Evolutionary conservation across 2,888 invertebrate species (phyloP).

Genomic region (Heliothis peltigera): DNA sequence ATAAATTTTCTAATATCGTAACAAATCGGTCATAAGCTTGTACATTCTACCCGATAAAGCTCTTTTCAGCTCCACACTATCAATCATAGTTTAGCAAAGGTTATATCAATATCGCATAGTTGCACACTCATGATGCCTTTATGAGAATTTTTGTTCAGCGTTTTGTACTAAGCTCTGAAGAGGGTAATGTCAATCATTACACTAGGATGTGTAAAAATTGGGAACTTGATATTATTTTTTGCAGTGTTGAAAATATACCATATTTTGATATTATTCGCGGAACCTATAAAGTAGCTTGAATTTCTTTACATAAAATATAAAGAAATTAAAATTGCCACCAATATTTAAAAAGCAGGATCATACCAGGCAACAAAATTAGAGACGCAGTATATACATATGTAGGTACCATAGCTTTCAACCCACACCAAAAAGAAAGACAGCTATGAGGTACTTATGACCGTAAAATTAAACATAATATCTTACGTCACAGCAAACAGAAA

Average conservation of each 20-base stretch:
- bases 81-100: slow-evolving; percentile 86
- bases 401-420: neutral
- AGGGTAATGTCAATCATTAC: slow-evolving; percentile 74
- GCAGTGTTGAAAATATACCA: too few relatives aligned
- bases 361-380: neutral
- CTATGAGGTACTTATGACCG: slow-evolving; percentile 7
- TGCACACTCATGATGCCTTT: slow-evolving; percentile 83
- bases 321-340: too few relatives aligned
- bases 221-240: slow-evolving; percentile 27
- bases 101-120: slow-evolving; percentile 84
- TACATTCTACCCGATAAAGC: slow-evolving; percentile 78
- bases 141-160: slow-evolving; percentile 73
- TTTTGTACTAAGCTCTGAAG: slow-evolving; percentile 65
- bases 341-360: too few relatives aligned
- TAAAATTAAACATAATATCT: slow-evolving; percentile 47
- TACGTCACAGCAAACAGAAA: slow-evolving; percentile 51
- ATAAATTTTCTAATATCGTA: slow-evolving; percentile 77
- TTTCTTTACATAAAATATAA: neutral
- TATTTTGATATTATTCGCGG: too few relatives aligned
- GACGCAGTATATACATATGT: neutral
- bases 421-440: slow-evolving; percentile 8
- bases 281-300: neutral
- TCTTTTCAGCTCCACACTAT: slow-evolving; percentile 83
- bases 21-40: slow-evolving; percentile 80
- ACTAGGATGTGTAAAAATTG: slow-evolving; percentile 46